Conservation (phyloP, 2,888 invertebrate genomes). For the Dioctria rufipes region DNA sequence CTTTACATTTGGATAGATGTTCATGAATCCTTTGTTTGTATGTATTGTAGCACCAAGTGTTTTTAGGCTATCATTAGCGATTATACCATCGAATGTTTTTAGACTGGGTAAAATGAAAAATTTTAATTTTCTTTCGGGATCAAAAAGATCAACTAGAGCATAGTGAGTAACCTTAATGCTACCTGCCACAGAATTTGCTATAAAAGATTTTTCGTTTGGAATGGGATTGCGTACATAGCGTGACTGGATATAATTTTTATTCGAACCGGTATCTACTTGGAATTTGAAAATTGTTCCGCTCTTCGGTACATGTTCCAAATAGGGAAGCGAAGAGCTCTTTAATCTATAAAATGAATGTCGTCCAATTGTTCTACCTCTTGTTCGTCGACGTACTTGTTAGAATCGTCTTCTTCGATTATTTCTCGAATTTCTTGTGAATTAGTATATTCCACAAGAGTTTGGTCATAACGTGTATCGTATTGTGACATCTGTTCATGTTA, state of each 20-base stretch:
- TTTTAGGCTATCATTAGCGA: not conserved
- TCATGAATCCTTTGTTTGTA: not conserved
- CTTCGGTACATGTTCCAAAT: not conserved
- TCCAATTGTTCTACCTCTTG: not conserved
- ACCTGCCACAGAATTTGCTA: conserved; percentile 19
- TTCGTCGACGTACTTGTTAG: no score
- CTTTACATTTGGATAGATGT: not conserved
- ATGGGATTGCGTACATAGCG: not conserved
- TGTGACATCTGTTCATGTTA: not conserved
- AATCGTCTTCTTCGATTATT: not conserved
- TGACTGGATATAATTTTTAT: not conserved
- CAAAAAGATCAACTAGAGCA: no score
- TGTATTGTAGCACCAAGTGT: not conserved
- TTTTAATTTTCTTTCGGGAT: not conserved
- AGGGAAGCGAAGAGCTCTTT: conserved; percentile 9
- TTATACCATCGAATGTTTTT: not conserved
- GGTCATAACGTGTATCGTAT: not conserved
- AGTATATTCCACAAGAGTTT: not conserved
- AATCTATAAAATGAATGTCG: not conserved
- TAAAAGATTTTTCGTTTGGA: conserved; percentile 8
- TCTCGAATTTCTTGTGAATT: not conserved
- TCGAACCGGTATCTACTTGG: conserved; percentile 33
- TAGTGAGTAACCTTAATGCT: not conserved
- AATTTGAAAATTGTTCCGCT: conserved; percentile 49
- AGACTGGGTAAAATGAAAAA: conserved; percentile 9